Conservation (phyloP, 2,888 invertebrate species). For the Acrobasis repandana region DNA sequence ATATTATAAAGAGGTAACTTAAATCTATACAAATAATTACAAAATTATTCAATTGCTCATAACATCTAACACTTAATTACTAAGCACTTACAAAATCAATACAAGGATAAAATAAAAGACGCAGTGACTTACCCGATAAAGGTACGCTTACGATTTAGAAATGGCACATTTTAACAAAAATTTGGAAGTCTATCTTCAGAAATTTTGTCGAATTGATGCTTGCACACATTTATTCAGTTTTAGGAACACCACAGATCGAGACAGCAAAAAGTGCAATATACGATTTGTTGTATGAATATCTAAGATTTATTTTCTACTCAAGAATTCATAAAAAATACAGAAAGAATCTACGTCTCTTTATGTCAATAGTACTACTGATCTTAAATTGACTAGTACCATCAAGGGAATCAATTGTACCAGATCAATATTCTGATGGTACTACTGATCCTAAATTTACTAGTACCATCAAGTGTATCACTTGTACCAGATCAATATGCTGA, state of each 20-base stretch:
- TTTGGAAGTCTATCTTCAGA: constrained; percentile 31
- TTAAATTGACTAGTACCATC: no score
- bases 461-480: no score
- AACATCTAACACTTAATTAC: constrained; percentile 22
- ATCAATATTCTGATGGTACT: no score
- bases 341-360: no score
- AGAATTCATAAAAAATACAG: no score
- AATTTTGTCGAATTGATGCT: background rate
- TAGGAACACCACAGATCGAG: background rate
- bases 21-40: constrained; percentile 23
- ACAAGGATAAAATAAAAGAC: constrained; percentile 32
- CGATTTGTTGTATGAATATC: no score
- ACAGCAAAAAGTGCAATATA: no score
- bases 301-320: no score
- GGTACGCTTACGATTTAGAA: constrained; percentile 39
- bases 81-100: constrained; percentile 26
- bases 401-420: no score
- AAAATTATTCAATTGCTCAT: constrained; percentile 22
- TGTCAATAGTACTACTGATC: no score
- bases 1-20: background rate
- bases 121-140: constrained; percentile 29
- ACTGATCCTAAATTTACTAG: no score
- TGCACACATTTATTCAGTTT: background rate
- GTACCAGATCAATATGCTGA: no score
- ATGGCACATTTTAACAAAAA: constrained; percentile 55